Evolutionary conservation across 2,888 invertebrate species (phyloP), one percentile per base, ranked within the genome.

Genomic region (Boloria euphrosyne): DNA sequence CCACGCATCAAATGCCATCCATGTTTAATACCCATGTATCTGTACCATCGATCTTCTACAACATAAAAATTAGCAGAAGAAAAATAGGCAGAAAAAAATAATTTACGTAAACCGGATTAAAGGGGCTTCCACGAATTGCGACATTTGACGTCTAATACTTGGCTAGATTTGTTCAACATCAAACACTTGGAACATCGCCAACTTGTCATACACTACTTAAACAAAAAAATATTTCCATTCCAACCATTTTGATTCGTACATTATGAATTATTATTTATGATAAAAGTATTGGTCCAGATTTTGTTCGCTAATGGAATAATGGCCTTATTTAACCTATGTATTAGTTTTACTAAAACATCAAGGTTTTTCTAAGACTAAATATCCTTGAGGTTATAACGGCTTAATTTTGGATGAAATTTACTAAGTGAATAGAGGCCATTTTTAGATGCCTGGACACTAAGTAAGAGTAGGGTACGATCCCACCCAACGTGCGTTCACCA

Each of bases 141-240:
- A 65, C 70, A 53, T 61, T 59, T 51, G 66, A 61, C 57, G 55
- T 68, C 62, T 66, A 67, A 67, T 67, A 71, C 67, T 69, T 65
- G 65, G 60, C 66, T 71, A 68, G 67, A 72, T 72, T 68, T 66
- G 67, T 66, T 52, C 53, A 49, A 70, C 70, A 70, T 71, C 71
- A 71, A 71, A 71, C 66, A 51, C 2, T 65, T 71, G 71, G 70
- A 65, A 3, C 18, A 4, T 4, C 10, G 67, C 71, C 71, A 71
- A 58, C 51, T 52, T 62, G 63, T 69, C 62, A 62, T 54, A 70
- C 51, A 50, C 59, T 59, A 50, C 49, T 44, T 54, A 61, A 50
- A 60, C 44, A 60, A 27, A 44, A 61, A 61, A 54, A 50, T 47
- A 53, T 61, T 65, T 60, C 43, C 61, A 57, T 57, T 18, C 17